A percentile compares a stretch with the other conserved stretches of the same genome.
These are phyloP conservation scores for Xestobium rufovillosum DNA, from an alignment of 2,888 invertebrate genomes.

Conservation along the genomic window DNA sequence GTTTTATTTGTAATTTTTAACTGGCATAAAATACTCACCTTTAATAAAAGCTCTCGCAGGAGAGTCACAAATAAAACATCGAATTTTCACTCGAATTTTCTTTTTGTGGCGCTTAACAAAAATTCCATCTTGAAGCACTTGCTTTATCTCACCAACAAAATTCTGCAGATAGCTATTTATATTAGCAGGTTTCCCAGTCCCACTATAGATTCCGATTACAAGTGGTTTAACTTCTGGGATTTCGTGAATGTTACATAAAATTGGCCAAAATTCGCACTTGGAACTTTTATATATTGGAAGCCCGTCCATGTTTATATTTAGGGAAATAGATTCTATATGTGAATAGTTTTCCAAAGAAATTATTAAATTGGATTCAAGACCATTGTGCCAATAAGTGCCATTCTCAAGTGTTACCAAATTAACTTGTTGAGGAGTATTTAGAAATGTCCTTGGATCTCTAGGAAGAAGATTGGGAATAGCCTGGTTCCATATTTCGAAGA, in stretches of 20 bases:
- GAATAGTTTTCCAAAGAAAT: too few species aligned
- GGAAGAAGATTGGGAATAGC: too few species aligned
- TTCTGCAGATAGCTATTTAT: slow-evolving; percentile 9
- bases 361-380: not conserved
- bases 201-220: slow-evolving; percentile 12
- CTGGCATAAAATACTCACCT: slow-evolving; percentile 12
- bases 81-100: slow-evolving; percentile 11
- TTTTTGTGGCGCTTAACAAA: slow-evolving; percentile 2
- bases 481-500: too few species aligned
- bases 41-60: slow-evolving; percentile 14
- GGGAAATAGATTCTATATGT: too few species aligned
- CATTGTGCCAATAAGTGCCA: too few species aligned
- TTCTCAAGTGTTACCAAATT: too few species aligned
- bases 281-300: slow-evolving; percentile 15
- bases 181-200: slow-evolving; percentile 9
- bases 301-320: slow-evolving; percentile 16
- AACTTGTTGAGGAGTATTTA: too few species aligned
- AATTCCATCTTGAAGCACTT: slow-evolving; percentile 10
- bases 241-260: slow-evolving; percentile 15
- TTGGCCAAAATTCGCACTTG: slow-evolving; percentile 16
- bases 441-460: too few species aligned
- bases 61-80: slow-evolving; percentile 16
- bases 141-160: slow-evolving; percentile 13
- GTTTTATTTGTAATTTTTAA: slow-evolving; percentile 4
- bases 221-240: slow-evolving; percentile 10